Evolutionary conservation across 2,888 invertebrate genomes (phyloP), one percentile per base, ranked within the genome.

Genomic region (Neoaliturus tenellus): DNA sequence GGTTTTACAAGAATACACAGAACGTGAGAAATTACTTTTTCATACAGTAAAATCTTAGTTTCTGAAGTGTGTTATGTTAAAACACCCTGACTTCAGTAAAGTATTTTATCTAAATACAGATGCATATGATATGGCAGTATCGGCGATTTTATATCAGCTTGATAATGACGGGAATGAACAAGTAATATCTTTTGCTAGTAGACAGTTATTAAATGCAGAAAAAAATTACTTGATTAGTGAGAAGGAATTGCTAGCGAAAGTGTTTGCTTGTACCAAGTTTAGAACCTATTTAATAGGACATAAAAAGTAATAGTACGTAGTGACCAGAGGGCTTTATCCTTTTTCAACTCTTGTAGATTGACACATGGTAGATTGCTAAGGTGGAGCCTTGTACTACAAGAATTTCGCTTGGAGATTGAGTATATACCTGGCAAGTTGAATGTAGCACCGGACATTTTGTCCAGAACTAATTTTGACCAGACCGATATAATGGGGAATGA

Each of bases 391-490:
- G 51, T 55, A 33, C 44, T 55, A 17, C 80, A 80, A 31, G 55
- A 80, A 8, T 80, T 6, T 14, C 20, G 35, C 33, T 33, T 80
- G 23, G 33, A 55, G 4, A 55, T 48, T 23, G 80, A 80, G 23
- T 80, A 80, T 80, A 31, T 80, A 6, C 33, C 80, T 3, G 80
- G 80, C 3, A 80, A 80, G 23, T 20, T 55, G 0, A 55, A 80
- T 25, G 20, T 80, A 10, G 58, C 14, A 6, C 6, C 80, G 1
- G 80, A 80, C 31, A 20, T 80, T 4, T 14, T 80, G 14, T 80
- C 80, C 12, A 80, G 80, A 35, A 58, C 33, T 1, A 33, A 23
- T 23, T 23, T 2, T 12, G 25, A 23, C 5, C 23, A 51, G 44
- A 8, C 20, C n/a, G 25, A 51, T 17, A 20, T n/a, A 23, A 25